Conservation (phyloP, 92 coral and sea anemone genomes). For the Hydrozoanthus gracilis region DNA sequence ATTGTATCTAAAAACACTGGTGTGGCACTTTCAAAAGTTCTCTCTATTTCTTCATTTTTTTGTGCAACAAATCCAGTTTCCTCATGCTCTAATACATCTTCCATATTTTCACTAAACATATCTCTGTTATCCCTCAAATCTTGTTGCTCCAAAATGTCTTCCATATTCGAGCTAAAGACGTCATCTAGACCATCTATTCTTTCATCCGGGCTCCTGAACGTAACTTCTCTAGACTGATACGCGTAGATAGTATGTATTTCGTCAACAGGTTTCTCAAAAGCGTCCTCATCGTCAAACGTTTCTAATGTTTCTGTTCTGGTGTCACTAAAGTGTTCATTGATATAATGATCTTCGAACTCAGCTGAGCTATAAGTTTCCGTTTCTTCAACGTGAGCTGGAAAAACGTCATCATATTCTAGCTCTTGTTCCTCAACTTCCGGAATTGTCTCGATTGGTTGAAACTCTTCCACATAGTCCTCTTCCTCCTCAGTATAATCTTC, state of each 20-base stretch:
- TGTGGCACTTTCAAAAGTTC: constrained; percentile 29
- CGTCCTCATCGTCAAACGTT: constrained; percentile 4
- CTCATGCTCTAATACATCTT: constrained; percentile 13
- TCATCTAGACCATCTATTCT: not conserved
- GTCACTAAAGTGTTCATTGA: constrained; percentile 16
- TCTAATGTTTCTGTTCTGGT: constrained; percentile 24
- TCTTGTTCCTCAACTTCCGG: constrained; percentile 49
- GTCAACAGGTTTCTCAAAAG: constrained; percentile 17
- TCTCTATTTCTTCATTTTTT: not conserved
- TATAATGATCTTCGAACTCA: constrained; percentile 27
- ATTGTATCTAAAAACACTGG: not conserved
- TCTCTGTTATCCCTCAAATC: not conserved
- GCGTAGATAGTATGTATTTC: constrained; percentile 9
- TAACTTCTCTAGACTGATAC: not conserved
- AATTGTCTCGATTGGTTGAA: constrained; percentile 57
- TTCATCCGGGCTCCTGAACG: not conserved
- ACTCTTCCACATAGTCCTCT: constrained; percentile 67
- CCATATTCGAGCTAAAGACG: constrained; percentile 31
- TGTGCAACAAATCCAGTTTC: not conserved
- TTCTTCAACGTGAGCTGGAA: constrained; percentile 83
- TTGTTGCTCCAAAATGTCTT: constrained; percentile 30
- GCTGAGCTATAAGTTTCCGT: constrained; percentile 19
- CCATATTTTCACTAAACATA: constrained; percentile 33
- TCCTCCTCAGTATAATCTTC: constrained; percentile 41
- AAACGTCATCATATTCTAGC: constrained; percentile 87